Evolutionary conservation across 1,140 invertebrate species (phyloP).

Genomic region (Solenopsis fugax): DNA sequence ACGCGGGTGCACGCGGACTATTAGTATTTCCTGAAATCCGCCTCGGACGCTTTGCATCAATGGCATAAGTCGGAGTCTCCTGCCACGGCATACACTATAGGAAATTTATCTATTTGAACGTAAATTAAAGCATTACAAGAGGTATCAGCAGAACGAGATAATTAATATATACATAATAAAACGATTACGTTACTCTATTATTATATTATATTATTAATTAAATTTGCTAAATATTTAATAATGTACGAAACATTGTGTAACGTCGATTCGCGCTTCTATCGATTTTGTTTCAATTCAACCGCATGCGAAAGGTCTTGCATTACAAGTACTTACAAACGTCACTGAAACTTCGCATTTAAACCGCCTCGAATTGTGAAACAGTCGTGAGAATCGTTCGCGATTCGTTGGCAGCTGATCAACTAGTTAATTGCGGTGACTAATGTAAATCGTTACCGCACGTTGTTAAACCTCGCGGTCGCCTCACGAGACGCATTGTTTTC

Average conservation of each 20-base stretch:
- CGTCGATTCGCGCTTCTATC: neutral
- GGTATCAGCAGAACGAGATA: neutral
- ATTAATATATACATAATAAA: neutral
- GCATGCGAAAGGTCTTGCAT: neutral
- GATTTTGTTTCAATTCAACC: neutral
- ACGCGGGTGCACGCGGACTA: slow-evolving; percentile 13
- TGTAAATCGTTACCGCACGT: slow-evolving; percentile 4
- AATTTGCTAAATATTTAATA: neutral
- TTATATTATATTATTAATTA: neutral
- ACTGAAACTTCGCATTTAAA: slow-evolving; percentile 2
- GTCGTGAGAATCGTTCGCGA: slow-evolving; percentile 17
- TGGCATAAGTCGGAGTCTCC: neutral
- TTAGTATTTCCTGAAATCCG: slow-evolving; percentile 26
- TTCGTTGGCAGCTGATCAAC: slow-evolving; percentile 49
- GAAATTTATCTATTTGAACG: neutral
- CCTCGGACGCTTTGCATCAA: neutral
- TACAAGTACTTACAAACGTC: neutral
- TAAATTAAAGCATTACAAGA: neutral
- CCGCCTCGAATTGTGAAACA: slow-evolving; percentile 3
- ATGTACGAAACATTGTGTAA: neutral
- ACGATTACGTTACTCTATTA: neutral
- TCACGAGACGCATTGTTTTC: slow-evolving; percentile 20
- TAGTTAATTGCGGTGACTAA: slow-evolving; percentile 42
- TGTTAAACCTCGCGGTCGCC: neutral
- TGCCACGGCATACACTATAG: neutral